These are phyloP conservation scores for Paragorgia papillata DNA, from an alignment of 92 coral and sea anemone species.

Conservation along the genomic window DNA sequence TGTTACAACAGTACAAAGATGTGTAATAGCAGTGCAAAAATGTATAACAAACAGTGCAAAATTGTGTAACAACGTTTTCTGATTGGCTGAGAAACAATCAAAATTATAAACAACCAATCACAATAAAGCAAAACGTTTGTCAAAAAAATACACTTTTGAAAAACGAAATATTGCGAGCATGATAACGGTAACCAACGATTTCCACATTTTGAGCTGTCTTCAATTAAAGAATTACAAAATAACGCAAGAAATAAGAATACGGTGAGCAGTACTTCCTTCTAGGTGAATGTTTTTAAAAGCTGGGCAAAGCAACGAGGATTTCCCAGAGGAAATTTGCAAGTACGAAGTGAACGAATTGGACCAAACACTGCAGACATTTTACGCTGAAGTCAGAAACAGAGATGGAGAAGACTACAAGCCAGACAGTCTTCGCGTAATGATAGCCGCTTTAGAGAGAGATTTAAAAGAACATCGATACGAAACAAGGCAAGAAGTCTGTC, in stretches of 20 bases:
- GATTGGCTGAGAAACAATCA: too few relatives aligned
- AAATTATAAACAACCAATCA: too few relatives aligned
- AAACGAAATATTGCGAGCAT: too few relatives aligned
- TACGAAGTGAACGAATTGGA: constrained; percentile 49
- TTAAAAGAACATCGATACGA: constrained; percentile 28
- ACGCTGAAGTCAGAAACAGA: constrained; percentile 45
- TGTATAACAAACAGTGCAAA: too few relatives aligned
- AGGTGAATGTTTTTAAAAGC: constrained; percentile 37
- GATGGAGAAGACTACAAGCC: constrained; percentile 47
- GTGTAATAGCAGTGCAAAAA: too few relatives aligned
- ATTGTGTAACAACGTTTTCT: too few relatives aligned
- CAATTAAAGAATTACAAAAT: constrained; percentile 33
- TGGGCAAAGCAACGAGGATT: constrained; percentile 47
- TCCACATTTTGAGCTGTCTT: constrained; percentile 4
- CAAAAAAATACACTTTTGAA: too few relatives aligned
- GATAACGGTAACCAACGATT: constrained; percentile 25
- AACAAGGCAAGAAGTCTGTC: constrained; percentile 47
- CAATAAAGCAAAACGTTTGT: too few relatives aligned
- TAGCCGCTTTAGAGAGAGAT: constrained; percentile 39
- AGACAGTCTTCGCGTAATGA: constrained; percentile 24
- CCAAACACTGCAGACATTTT: constrained; percentile 48
- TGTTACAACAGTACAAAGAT: too few relatives aligned
- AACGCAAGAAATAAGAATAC: constrained; percentile 45
- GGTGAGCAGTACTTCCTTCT: constrained; percentile 45
- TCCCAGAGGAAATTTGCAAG: constrained; percentile 34